phyloP scores from a whole-genome alignment of 2,113 vertebrate genomes.

The Gymnogyps californianus region DNA sequence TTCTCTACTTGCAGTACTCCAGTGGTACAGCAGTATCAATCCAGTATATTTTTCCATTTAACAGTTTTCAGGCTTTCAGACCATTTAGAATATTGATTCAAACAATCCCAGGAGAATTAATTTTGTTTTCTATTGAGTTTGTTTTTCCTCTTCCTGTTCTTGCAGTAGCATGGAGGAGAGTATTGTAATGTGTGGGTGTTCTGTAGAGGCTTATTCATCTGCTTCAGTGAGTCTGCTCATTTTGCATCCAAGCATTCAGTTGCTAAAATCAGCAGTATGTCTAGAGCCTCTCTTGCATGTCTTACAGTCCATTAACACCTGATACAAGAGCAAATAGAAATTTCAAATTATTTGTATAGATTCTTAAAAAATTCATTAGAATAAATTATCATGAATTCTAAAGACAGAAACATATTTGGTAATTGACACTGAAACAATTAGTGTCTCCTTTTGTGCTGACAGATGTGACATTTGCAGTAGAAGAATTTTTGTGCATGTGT shows the following conservation, averaged over 20 bases:
- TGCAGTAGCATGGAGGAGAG: not conserved
- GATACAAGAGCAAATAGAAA: not conserved
- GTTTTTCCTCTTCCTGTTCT: not conserved
- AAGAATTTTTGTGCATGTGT: not conserved
- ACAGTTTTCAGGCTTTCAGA: not conserved
- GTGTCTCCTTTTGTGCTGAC: not conserved
- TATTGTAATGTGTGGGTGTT: not conserved
- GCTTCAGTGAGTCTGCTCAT: not conserved
- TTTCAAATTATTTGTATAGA: not conserved
- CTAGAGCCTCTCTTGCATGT: not conserved
- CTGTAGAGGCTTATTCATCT: not conserved
- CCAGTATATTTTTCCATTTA: not conserved
- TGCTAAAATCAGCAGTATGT: not conserved
- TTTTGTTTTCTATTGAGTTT: not conserved
- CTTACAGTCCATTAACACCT: not conserved
- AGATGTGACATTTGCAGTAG: not conserved
- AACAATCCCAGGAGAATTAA: not conserved
- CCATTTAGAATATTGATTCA: not conserved
- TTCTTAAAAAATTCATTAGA: not conserved
- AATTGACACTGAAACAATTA: not conserved
- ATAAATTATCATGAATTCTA: not conserved
- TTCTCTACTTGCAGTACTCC: not conserved
- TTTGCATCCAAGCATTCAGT: not conserved
- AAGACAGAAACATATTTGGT: not conserved
- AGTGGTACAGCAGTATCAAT: not conserved